Base-by-base conservation (phyloP, 2,888 invertebrate species). In the Microplitis manilae region DNA sequence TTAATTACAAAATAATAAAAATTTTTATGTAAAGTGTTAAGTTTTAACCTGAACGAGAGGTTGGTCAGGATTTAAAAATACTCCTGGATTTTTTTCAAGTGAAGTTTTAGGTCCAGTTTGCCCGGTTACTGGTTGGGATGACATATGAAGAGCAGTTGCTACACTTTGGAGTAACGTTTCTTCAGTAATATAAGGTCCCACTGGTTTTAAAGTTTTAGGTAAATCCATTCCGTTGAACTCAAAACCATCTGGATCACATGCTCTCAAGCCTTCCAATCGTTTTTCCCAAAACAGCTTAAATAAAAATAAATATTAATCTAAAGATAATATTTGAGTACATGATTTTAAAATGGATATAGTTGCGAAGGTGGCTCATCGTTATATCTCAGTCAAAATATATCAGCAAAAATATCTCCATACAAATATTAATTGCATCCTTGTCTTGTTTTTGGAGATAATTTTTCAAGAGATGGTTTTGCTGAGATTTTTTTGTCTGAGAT, bases 1-100 rank as follows among this genome's bases (percentile, higher is more conserved):
- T 17, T 62, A 73, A 38, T 67, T 30, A 15, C 1, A 30, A 30
- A n/a, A 38, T 62, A 73, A 13, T 62, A 59, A 69, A 74, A 68
- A 60, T 61, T 60, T 65, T 20, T 73, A 75, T 30, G 60, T 71
- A 75, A 61, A 38, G 38, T 30, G 39, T 39, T 41, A 50, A 67
- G n/a, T n/a, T 69, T 60, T 61, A 40, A 93, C 93, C 91, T 97
- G 97, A 85, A 98, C 96, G 67, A 98, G 92, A 15, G 99, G 99
- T 90, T 99, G 99, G 82, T 97, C 97, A 61, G 98, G 96, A 91
- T 98, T 98, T 86, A 98, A 93, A 91, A 95, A 97, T 79, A 97
- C 97, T 17, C 96, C 96, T 0, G 98, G 97, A 90, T 98, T 98
- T 87, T 97, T 97, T 84, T 96, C 94, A 77, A 98, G 92, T n/a